Evolutionary conservation across 1,140 invertebrate species (phyloP).

Genomic region (Philopotamus ludificatus): DNA sequence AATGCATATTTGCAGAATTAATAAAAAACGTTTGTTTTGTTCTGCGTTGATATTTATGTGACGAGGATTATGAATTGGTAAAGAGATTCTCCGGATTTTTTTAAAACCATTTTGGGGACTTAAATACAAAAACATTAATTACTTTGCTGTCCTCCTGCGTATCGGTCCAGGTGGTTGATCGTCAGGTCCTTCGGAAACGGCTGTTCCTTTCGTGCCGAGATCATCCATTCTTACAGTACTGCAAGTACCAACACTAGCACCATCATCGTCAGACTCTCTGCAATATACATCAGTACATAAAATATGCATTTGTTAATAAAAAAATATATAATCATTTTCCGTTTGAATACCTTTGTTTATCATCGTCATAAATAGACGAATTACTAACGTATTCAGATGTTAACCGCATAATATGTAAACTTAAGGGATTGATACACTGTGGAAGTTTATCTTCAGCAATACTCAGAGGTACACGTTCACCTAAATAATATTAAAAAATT

Average conservation of each 20-base stretch:
- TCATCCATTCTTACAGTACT: conserved; percentile 24
- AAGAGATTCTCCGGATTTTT: not conserved
- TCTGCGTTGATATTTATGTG: too few relatives aligned
- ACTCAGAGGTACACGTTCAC: conserved; percentile 83
- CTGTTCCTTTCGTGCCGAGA: conserved; percentile 12
- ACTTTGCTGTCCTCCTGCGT: conserved; percentile 37
- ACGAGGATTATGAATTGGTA: too few relatives aligned
- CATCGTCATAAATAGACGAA: conserved; percentile 68
- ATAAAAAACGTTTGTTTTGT: too few relatives aligned
- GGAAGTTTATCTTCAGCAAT: conserved; percentile 88
- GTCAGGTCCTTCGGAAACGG: conserved; percentile 26
- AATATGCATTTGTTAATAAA: conserved; percentile 9
- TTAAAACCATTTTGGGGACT: not conserved
- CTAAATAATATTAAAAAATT: conserved; percentile 40
- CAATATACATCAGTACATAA: too few relatives aligned
- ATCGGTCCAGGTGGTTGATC: conserved; percentile 31
- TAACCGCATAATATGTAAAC: conserved; percentile 90
- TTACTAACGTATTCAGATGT: conserved; percentile 86
- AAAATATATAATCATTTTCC: conserved; percentile 11
- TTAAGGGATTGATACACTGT: conserved; percentile 87
- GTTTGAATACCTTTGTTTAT: conserved; percentile 64
- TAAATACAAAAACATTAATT: not conserved
- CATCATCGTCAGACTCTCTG: conserved; percentile 40
- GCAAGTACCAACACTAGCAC: conserved; percentile 31
- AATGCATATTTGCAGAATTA: too few relatives aligned